Conservation (phyloP, 2,797 vertebrate genomes). For the Peromyscus eremicus region DNA sequence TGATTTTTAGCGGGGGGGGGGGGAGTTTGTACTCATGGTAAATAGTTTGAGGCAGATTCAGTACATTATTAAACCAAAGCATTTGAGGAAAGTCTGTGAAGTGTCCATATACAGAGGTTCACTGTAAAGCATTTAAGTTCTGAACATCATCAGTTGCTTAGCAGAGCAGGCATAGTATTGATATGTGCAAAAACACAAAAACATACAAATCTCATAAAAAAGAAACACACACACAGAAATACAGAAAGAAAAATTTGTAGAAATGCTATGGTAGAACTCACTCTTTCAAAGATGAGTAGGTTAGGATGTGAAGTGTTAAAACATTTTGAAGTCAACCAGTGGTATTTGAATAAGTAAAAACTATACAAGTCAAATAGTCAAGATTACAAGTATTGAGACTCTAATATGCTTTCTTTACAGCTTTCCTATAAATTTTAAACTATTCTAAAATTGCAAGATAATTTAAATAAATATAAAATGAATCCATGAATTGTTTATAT, state of each 20-base stretch:
- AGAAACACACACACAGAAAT: background rate
- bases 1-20: background rate
- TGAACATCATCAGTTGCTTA: background rate
- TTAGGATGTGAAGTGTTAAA: background rate
- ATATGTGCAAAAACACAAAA: background rate
- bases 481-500: background rate
- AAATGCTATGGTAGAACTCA: background rate
- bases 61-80: background rate
- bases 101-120: background rate
- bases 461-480: constrained; percentile 1
- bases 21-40: background rate
- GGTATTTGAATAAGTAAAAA: background rate
- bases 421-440: background rate
- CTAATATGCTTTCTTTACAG: background rate
- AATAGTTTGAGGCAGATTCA: background rate
- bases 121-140: background rate
- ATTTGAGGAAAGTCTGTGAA: constrained; percentile 2
- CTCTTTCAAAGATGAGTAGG: background rate
- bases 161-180: background rate
- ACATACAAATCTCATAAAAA: background rate
- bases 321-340: background rate
- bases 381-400: background rate
- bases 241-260: background rate
- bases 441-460: background rate
- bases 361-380: background rate